Evolutionary conservation across 2,888 invertebrate genomes (phyloP).

Genomic region (Epistrophe eligans): DNA sequence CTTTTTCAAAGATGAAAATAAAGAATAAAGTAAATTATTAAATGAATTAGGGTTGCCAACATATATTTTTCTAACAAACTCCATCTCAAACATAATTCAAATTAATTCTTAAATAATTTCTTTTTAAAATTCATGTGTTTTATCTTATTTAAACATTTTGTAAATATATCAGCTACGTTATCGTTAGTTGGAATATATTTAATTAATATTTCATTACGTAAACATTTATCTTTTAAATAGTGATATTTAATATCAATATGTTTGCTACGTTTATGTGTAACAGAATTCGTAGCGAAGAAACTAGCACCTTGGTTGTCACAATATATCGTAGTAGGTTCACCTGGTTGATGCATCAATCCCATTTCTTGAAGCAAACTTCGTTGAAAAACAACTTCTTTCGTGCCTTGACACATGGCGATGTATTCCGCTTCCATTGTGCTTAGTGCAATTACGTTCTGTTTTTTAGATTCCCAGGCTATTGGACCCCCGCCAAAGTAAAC

Average conservation of each 20-base stretch:
- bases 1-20: too few relatives aligned
- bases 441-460: too few relatives aligned
- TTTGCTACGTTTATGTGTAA: not conserved
- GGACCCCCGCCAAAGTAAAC: too few relatives aligned
- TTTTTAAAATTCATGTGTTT: not conserved
- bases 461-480: too few relatives aligned
- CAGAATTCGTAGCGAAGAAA: not conserved
- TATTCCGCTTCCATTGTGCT: too few relatives aligned
- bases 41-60: too few relatives aligned
- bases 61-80: too few relatives aligned
- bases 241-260: conserved; percentile 5
- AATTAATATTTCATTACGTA: not conserved
- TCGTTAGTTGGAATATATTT: not conserved
- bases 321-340: not conserved
- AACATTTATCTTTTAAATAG: not conserved
- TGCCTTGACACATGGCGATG: too few relatives aligned
- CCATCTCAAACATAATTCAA: too few relatives aligned
- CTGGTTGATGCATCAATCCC: not conserved
- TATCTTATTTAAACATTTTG: not conserved
- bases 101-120: not conserved
- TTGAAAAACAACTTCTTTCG: too few relatives aligned
- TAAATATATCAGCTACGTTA: not conserved
- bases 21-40: too few relatives aligned
- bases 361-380: not conserved
- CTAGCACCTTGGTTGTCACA: not conserved